Percentiles rank a stretch among this genome's conserved stretches.
Evolutionary conservation across 2,797 vertebrate genomes (phyloP).

Genomic region (Bradypodion pumilum): DNA sequence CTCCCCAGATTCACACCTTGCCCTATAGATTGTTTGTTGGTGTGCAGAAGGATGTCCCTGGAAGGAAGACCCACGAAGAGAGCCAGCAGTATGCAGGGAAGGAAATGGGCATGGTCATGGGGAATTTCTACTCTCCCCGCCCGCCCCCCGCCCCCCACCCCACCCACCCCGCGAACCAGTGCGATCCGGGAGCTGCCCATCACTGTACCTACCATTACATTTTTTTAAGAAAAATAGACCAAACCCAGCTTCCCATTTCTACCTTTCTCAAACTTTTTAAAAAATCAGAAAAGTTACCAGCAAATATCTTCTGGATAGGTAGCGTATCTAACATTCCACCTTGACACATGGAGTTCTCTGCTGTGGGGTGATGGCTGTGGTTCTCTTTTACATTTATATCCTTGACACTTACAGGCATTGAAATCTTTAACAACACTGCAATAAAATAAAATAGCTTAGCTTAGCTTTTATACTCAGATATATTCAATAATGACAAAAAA

Average conservation of each 20-base stretch:
- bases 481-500: background rate
- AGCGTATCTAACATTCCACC: slow-evolving; percentile 86
- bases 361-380: slow-evolving; percentile 84
- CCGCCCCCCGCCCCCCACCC: too few relatives aligned
- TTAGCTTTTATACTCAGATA: slow-evolving; percentile 20
- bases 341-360: slow-evolving; percentile 74
- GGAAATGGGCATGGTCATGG: too few relatives aligned
- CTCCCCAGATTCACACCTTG: too few relatives aligned
- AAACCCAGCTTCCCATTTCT: background rate
- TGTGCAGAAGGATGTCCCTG: too few relatives aligned
- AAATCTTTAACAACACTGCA: slow-evolving; percentile 93
- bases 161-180: too few relatives aligned
- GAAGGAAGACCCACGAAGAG: too few relatives aligned
- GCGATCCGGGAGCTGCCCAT: too few relatives aligned
- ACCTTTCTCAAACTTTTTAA: background rate
- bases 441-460: slow-evolving; percentile 32
- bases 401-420: slow-evolving; percentile 86
- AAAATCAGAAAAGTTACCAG: slow-evolving; percentile 79
- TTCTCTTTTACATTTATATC: slow-evolving; percentile 76
- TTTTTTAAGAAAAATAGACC: background rate
- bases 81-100: too few relatives aligned
- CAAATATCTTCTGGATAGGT: slow-evolving; percentile 88
- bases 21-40: too few relatives aligned
- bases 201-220: too few relatives aligned
- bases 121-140: too few relatives aligned